Base-by-base conservation (phyloP, 2,888 invertebrate genomes). In the Platycheirus albimanus region DNA sequence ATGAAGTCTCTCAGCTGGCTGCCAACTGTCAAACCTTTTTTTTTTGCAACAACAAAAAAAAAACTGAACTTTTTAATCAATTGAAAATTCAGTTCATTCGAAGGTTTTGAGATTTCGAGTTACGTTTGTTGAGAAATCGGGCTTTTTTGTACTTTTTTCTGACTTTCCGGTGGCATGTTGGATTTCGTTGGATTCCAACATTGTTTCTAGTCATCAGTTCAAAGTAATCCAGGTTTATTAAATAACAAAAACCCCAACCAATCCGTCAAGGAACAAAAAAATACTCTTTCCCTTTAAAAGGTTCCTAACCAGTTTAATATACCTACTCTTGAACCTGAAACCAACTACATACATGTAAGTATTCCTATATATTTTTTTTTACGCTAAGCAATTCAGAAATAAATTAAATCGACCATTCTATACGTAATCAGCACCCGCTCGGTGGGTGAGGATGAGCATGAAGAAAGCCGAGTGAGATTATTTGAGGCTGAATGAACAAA, bases 351-450 rank as follows among this genome's bases (percentile, higher is more conserved):
- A 3, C 24, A 24, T 6, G 24, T 24, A 24, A 24, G 24, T 24
- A 24, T 24, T 24, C n/a, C n/a, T n/a, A n/a, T n/a, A n/a, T n/a
- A n/a, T n/a, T n/a, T n/a, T n/a, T n/a, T n/a, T n/a, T n/a, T n/a
- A n/a, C n/a, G n/a, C n/a, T n/a, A n/a, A n/a, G n/a, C n/a, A n/a
- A n/a, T n/a, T n/a, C n/a, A n/a, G n/a, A n/a, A n/a, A n/a, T n/a
- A n/a, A 24, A 24, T 3, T 24, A 6, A 24, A 0, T 17, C 10
- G 19, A 36, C 6, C 7, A n/a, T 24, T 13, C 6, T 30, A 8
- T 54, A 54, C 54, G 54, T 54, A 54, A 54, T 38, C 36, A 38
- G n/a, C n/a, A n/a, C n/a, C n/a, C n/a, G n/a, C n/a, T n/a, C n/a
- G n/a, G n/a, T n/a, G n/a, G n/a, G n/a, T n/a, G n/a, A n/a, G n/a